These are phyloP conservation scores for Vultur gryphus DNA, from an alignment of 2,797 vertebrate genomes.

Conservation along the genomic window DNA sequence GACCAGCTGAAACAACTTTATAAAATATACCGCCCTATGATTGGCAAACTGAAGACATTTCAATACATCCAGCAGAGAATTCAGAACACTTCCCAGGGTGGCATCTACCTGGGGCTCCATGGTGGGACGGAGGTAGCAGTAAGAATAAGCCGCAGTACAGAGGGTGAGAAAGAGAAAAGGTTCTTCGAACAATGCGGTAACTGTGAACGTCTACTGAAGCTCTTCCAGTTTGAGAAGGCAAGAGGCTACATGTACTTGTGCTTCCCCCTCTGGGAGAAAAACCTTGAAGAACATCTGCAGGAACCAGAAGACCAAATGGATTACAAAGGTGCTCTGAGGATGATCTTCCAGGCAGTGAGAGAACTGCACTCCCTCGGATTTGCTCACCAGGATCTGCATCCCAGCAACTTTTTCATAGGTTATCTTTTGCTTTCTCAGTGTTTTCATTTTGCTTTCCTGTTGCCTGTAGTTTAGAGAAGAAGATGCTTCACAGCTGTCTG, in stretches of 20 bases:
- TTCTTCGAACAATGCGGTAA: conserved; percentile 23
- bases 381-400: conserved; percentile 65
- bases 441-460: neutral
- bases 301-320: neutral
- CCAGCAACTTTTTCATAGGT: conserved; percentile 70
- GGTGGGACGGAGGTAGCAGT: conserved; percentile 68
- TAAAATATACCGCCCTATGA: conserved; percentile 8
- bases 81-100: conserved; percentile 38
- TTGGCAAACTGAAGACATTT: conserved; percentile 69
- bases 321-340: conserved; percentile 8
- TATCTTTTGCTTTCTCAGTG: neutral
- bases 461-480: neutral
- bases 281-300: conserved; percentile 51
- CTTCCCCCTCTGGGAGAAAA: conserved; percentile 69
- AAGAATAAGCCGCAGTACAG: neutral
- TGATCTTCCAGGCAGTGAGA: conserved; percentile 64
- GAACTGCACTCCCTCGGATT: conserved; percentile 55
- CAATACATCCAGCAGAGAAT: conserved; percentile 36
- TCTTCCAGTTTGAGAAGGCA: conserved; percentile 44
- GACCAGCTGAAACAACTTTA: conserved; percentile 31
- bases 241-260: conserved; percentile 56
- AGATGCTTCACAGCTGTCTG: neutral
- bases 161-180: conserved; percentile 7
- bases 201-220: conserved; percentile 34
- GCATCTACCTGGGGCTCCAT: conserved; percentile 68